Base-by-base conservation (phyloP, 2,113 vertebrate species). In the Caranx ignobilis region DNA sequence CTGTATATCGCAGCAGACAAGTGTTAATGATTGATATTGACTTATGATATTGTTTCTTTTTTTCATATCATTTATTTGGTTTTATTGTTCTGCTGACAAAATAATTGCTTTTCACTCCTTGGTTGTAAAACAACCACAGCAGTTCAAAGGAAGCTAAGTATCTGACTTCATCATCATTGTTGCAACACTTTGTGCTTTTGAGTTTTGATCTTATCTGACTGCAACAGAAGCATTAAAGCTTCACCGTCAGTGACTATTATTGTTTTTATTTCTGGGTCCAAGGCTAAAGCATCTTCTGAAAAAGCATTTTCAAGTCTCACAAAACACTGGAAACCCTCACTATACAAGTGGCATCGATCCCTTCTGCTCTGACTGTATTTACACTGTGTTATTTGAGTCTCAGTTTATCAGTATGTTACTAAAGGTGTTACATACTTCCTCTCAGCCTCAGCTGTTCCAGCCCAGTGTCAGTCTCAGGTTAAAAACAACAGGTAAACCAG, bases 401-500 rank as follows among this genome's bases (percentile, higher is more conserved):
- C 11, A n/a, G 26, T 1, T 39, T n/a, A 19, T 84, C 3, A 1
- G 12, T 78, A 2, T 87, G 63, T 75, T 2, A 21, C 65, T 92
- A 35, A 91, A 91, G 41, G 31, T 71, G 3, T 67, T 71, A 43
- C 89, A 60, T 70, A 16, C 82, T 89, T 78, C 61, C 81, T 86
- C 79, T 89, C 87, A 84, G 85, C 86, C 74, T 79, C 87, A 66
- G 80, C 88, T 26, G 79, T 89, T 69, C 79, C 88, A 47, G 76
- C 19, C 55, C 73, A 79, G 71, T 82, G 60, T 88, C 61, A 92
- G 84, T 84, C 65, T 90, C 90, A 93, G 90, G 79, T 88, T 92
- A 94, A 85, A 75, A 86, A 11, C 91, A 83, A 74, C 94, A 95
- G 95, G 94, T 95, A 94, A 95, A 82, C 41, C 83, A 82, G 79